Percentiles rank a stretch among this genome's conserved stretches.
phyloP scores from a whole-genome alignment of 2,113 vertebrate species.

The Cyprinodon tularosa region DNA sequence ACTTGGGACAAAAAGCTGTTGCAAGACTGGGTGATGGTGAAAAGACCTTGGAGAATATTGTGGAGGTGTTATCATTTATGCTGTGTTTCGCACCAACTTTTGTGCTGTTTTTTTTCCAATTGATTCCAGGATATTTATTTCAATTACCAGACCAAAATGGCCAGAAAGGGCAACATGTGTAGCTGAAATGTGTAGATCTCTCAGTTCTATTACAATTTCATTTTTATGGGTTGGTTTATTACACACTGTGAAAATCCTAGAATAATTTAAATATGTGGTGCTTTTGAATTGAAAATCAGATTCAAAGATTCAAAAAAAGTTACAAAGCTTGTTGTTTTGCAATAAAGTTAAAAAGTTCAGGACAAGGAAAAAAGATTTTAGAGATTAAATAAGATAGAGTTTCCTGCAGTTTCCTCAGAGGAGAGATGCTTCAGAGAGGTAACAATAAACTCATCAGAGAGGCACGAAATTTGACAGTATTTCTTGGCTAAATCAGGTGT shows the following conservation, averaged over 20 bases:
- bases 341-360: constrained; percentile 39
- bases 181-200: no score
- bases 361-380: constrained; percentile 14
- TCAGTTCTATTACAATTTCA: no score
- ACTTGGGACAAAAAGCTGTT: no score
- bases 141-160: neutral
- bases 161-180: neutral
- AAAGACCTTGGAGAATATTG: no score
- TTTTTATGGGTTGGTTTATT: no score
- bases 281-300: neutral
- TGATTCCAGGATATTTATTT: neutral
- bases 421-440: constrained; percentile 46
- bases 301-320: constrained; percentile 11
- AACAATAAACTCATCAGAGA: constrained; percentile 50
- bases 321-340: constrained; percentile 38
- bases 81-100: no score
- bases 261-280: no score
- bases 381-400: constrained; percentile 27
- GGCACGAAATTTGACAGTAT: constrained; percentile 27
- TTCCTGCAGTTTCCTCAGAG: constrained; percentile 18
- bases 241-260: no score
- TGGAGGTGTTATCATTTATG: no score
- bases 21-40: no score
- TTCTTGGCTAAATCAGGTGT: constrained; percentile 48
- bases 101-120: neutral